Evolutionary conservation across 2,113 vertebrate genomes (phyloP), one percentile per base, ranked within the genome.

Genomic region (Oostethus manadensis): DNA sequence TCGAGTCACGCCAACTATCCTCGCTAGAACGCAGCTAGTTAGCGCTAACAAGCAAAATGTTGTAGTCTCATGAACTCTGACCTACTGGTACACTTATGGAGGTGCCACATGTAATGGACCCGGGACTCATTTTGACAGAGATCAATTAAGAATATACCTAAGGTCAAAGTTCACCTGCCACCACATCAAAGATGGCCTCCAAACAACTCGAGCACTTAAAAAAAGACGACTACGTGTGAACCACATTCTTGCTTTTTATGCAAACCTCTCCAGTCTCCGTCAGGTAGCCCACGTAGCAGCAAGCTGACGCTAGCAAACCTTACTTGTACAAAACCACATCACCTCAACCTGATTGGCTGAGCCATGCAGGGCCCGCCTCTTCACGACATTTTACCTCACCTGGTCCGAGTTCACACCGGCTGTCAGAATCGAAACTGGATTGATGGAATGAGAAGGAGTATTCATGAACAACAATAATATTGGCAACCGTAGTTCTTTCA

Each of bases 151-250:
- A 20, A 21, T 20, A 1, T 11, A 50, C 51, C 62, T 55, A 15
- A 50, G 61, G 57, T 69, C 59, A 68, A 21, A 66, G 68, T 22
- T 69, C 64, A 67, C 62, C 69, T 82, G 79, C 68, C 83, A 85
- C 84, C 85, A 88, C 84, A 88, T 83, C 83, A 85, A 81, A 59
- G 58, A 53, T 3, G 65, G 69, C 38, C 51, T 61, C 74, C 57
- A 44, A 66, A 61, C 64, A 74, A 85, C 79, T 79, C 73, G 42
- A 85, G 81, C 87, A 87, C 84, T 89, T 84, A 78, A 21, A 42
- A 22, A 18, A n/a, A 4, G 18, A 20, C 9, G 46, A 48, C 20
- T 48, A 20, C 8, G 10, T 11, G 48, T 22, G 10, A 49, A 13
- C 48, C 5, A 6, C 11, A 22, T 21, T 22, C 4, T 13, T 22